Evolutionary conservation across 1,140 invertebrate species (phyloP).

Genomic region (Drosophila virilis): DNA sequence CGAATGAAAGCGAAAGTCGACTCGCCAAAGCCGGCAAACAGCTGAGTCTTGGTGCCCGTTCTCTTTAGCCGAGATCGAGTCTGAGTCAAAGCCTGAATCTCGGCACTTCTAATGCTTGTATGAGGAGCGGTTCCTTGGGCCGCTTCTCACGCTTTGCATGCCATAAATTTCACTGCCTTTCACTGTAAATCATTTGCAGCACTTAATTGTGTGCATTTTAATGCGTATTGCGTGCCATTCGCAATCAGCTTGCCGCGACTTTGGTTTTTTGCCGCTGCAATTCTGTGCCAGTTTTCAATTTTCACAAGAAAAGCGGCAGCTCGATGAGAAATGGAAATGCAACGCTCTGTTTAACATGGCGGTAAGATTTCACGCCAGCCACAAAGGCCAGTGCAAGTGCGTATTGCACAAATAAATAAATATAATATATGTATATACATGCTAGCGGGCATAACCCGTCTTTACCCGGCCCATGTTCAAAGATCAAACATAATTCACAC

Average conservation of each 20-base stretch:
- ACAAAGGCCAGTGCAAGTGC: conserved; percentile 39
- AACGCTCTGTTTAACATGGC: conserved; percentile 67
- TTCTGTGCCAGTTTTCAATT: conserved; percentile 69
- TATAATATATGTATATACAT: background rate
- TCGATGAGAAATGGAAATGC: conserved; percentile 60
- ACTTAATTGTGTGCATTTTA: conserved; percentile 76
- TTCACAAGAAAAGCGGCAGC: conserved; percentile 57
- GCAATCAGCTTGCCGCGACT: conserved; percentile 51
- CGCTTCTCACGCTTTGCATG: conserved; percentile 73
- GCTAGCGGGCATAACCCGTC: background rate
- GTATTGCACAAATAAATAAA: conserved; percentile 24
- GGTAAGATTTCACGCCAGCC: conserved; percentile 55
- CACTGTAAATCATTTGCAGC: conserved; percentile 75
- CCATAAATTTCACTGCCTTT: conserved; percentile 79
- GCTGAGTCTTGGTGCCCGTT: background rate
- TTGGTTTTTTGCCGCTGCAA: conserved; percentile 38
- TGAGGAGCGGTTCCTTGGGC: conserved; percentile 3
- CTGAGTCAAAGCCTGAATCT: no score
- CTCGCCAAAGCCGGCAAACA: conserved; percentile 9
- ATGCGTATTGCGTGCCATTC: conserved; percentile 71
- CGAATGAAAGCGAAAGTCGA: conserved; percentile 60
- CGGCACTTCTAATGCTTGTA: conserved; percentile 7
- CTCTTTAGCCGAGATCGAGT: background rate
- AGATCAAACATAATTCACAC: no score
- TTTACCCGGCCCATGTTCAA: no score